Evolutionary conservation across 1,140 invertebrate species (phyloP), one percentile per base, ranked within the genome.

Genomic region (Caerostris darwini): DNA sequence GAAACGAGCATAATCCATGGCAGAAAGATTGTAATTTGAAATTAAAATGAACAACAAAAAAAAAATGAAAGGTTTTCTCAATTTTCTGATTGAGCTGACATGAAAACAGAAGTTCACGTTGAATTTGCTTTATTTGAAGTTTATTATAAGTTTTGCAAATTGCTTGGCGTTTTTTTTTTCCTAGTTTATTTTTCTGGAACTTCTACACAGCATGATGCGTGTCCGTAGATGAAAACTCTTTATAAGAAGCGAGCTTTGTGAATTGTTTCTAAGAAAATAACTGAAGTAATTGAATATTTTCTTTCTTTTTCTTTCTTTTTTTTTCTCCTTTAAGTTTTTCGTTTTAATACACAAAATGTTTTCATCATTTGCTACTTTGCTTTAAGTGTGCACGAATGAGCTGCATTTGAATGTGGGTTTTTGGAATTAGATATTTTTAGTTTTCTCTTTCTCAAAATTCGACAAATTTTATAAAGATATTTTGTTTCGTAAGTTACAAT

Each of bases 271-370:
- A 14, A 67, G 14, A 67, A 17, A 17, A 67, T 17, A 5, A 6
- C 61, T 17, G 61, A 67, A 67, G 61, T 67, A 67, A 67, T 67
- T 67, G 61, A 67, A 67, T 67, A 67, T 67, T 67, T 67, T 67
- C 61, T n/a, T n/a, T 67, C 12, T 67, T 67, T 67, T 67, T n/a
- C 14, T 67, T 67, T 67, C n/a, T 5, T 67, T n/a, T 67, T 67
- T 67, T 67, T 67, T n/a, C 3, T 14, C n/a, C 34, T 34, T 34
- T 34, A 34, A 67, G 61, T 17, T 67, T 67, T 14, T 14, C 0
- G 4, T 67, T 67, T 67, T 67, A n/a, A 17, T 67, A 17, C 0
- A 5, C 4, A 5, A 5, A 67, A 67, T n/a, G 12, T 12, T 67
- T 67, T 67, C 61, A 67, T 14, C 61, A 12, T 67, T 67, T 67